Evolutionary conservation across 2,888 invertebrate genomes (phyloP).

Genomic region (Syrista parreyssii): DNA sequence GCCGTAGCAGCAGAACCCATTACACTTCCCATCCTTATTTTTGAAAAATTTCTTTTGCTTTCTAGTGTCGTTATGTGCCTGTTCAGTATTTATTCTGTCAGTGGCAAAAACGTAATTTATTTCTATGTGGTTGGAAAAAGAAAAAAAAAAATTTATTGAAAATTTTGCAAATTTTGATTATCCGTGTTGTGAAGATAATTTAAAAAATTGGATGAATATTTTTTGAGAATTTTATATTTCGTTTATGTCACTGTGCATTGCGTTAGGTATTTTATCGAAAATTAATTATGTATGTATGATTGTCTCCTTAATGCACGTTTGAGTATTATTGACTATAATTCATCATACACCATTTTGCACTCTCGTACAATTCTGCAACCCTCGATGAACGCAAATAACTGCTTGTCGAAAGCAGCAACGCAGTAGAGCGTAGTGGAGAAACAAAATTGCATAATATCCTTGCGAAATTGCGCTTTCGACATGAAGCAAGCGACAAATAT

Average conservation of each 20-base stretch:
- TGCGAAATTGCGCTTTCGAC: not conserved
- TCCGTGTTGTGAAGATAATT: not conserved
- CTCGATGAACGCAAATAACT: not conserved
- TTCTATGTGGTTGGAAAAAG: not conserved
- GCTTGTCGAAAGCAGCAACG: not conserved
- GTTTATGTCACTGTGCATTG: not conserved
- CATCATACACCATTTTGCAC: not conserved
- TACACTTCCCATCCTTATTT: not conserved
- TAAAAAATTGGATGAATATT: not conserved
- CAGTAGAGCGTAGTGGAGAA: not conserved
- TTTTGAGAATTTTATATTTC: not conserved
- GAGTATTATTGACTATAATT: not conserved
- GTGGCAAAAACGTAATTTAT: not conserved
- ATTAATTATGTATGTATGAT: not conserved
- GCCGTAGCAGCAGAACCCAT: slow-evolving; percentile 41
- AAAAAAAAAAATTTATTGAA: not conserved
- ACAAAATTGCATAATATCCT: not conserved
- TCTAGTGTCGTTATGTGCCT: not conserved
- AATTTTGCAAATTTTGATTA: not conserved
- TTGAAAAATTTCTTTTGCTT: not conserved
- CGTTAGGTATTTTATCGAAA: not conserved
- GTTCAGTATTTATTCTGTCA: not conserved
- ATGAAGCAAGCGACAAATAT: not conserved
- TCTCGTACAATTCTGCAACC: not conserved
- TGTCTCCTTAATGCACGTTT: not conserved